Evolutionary conservation across 2,797 vertebrate genomes (phyloP), one percentile per base, ranked within the genome.

Genomic region (Tokudaia muenninki): DNA sequence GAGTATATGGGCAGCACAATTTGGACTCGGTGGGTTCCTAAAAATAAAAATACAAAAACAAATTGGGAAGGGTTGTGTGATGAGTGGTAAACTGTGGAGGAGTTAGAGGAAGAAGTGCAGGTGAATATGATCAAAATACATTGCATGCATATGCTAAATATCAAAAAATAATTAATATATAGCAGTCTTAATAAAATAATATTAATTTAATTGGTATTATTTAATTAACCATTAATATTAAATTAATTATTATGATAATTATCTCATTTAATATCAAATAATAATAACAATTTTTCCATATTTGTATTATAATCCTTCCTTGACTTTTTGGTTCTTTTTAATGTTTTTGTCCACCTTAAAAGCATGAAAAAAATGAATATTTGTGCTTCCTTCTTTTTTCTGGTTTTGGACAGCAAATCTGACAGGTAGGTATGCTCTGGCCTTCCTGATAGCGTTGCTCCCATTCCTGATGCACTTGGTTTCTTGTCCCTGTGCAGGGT

Each of bases 401-500:
- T 87, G 74, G 10, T n/a, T 67, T 29, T 37, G 37, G 70, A 2
- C 29, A 34, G 50, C 74, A 59, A 4, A 55, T 41, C 0, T 3
- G 17, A 29, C 65, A 21, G 0, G 7, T 7, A 13, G 22, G 13
- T 31, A 0, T n/a, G 24, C 24, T 31, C 9, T 13, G 41, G 65
- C 24, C 74, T 86, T 21, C 5, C 26, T 55, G 31, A 4, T 6
- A 6, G 50, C 22, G 61, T 24, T 22, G n/a, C 41, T n/a, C 29
- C 79, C 6, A 0, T 41, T 44, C 19, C 21, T 41, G 11, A 92
- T 2, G 19, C 70, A 50, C 57, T 63, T 52, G 12, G 8, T 87
- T 63, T 44, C 44, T 0, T 83, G 17, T 96, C 72, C 75, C 2
- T 0, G 21, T 92, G 74, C 44, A 99, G 98, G 97, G n/a, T 98